These are phyloP conservation scores for Barypeithes pellucidus DNA, from an alignment of 2,888 invertebrate genomes.

Conservation along the genomic window DNA sequence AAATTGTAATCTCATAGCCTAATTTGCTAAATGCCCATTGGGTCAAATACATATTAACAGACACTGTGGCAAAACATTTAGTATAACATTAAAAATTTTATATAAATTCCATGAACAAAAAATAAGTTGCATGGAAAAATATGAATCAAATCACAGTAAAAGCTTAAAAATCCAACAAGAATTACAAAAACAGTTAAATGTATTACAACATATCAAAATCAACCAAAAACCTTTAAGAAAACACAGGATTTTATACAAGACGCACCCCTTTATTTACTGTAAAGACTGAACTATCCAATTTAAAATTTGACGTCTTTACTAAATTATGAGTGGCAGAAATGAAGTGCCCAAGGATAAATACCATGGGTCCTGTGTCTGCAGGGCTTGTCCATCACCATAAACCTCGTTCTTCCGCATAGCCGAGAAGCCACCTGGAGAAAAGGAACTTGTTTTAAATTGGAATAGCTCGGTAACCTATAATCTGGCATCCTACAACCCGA, in stretches of 20 bases:
- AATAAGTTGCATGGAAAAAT: neutral
- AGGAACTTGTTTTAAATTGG: slow-evolving; percentile 72
- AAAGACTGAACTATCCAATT: slow-evolving; percentile 56
- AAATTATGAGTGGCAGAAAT: slow-evolving; percentile 63
- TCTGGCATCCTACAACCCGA: slow-evolving; percentile 70
- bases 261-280: slow-evolving; percentile 53
- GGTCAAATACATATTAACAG: no score
- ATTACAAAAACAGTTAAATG: slow-evolving; percentile 27
- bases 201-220: slow-evolving; percentile 42
- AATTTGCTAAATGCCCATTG: no score
- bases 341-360: slow-evolving; percentile 74
- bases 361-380: slow-evolving; percentile 69
- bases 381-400: slow-evolving; percentile 56
- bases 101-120: no score
- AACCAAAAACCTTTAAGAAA: slow-evolving; percentile 28
- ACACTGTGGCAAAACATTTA: no score
- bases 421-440: slow-evolving; percentile 73
- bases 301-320: slow-evolving; percentile 53
- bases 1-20: no score
- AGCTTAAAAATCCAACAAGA: slow-evolving; percentile 16
- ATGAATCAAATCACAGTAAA: neutral
- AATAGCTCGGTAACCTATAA: slow-evolving; percentile 69
- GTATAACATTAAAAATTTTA: no score
- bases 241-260: slow-evolving; percentile 27
- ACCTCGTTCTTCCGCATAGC: slow-evolving; percentile 62